Percentiles rank a stretch among this genome's conserved stretches.
Conservation (phyloP, 2,113 vertebrate species). For the Paedocypris sp. region DNA sequence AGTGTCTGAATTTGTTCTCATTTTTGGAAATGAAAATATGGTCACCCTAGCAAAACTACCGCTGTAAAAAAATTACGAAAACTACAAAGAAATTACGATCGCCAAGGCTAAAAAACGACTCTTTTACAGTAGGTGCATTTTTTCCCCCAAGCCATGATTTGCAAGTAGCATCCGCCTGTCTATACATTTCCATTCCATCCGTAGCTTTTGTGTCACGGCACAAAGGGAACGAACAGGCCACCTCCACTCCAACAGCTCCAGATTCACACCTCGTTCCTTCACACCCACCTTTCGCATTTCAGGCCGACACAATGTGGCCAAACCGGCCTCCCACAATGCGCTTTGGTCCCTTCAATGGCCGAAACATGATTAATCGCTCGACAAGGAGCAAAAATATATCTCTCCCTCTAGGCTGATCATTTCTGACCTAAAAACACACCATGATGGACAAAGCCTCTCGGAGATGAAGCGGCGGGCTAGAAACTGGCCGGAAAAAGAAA, state of each 20-base stretch:
- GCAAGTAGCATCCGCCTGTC: too few relatives aligned
- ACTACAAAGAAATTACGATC: too few relatives aligned
- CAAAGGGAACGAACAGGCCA: slow-evolving; percentile 30
- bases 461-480: slow-evolving; percentile 15
- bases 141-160: too few relatives aligned
- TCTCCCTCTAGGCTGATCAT: slow-evolving; percentile 41
- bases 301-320: slow-evolving; percentile 30
- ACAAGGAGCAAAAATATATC: slow-evolving; percentile 55
- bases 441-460: slow-evolving; percentile 44
- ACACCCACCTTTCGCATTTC: slow-evolving; percentile 34
- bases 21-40: too few relatives aligned
- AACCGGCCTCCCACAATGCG: slow-evolving; percentile 48
- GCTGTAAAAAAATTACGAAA: too few relatives aligned
- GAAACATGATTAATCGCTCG: slow-evolving; percentile 60
- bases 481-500: slow-evolving; percentile 6
- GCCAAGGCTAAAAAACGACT: too few relatives aligned
- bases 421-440: slow-evolving; percentile 41
- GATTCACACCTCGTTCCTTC: slow-evolving; percentile 29
- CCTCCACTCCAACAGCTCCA: slow-evolving; percentile 42
- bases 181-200: neutral
- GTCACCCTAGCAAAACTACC: too few relatives aligned
- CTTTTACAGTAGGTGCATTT: too few relatives aligned
- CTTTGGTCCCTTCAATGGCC: slow-evolving; percentile 50
- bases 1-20: too few relatives aligned
- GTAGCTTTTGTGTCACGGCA: slow-evolving; percentile 18